Base-by-base conservation (phyloP, 2,113 vertebrate species). In the Carettochelys insculpta region DNA sequence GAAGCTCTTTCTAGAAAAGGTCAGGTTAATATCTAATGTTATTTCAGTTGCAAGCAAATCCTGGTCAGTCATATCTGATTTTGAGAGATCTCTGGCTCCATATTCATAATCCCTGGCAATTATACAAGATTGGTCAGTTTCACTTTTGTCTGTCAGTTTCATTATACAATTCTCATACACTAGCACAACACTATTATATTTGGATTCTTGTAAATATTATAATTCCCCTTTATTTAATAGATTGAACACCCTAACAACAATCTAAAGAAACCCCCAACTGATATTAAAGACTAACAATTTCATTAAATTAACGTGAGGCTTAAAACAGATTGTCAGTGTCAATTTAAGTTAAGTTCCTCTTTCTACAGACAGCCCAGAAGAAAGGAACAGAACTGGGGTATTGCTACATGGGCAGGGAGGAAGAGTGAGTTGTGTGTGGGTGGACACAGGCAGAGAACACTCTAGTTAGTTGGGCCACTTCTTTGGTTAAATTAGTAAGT, bases 401-500 rank as follows among this genome's bases (percentile, higher is more conserved):
- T 82, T 95, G 88, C 83, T 85, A 79, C 48, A 82, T 0, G 11
- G 92, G 89, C 77, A 52, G 0, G 0, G 90, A 91, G 75, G 86
- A 95, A 92, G 89, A 90, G 93, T 95, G 96, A 97, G 79, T 83
- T 92, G 92, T 92, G 92, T 8, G 94, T 97, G 80, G 92, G 95
- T 93, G 88, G 94, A 93, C 95, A 92, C 89, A 96, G 94, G 87
- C 89, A 96, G 95, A 95, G 88, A 97, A 90, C 90, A 93, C 94
- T 95, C 95, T 84, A 71, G 79, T 85, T 89, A 90, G 77, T 95
- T 92, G 51, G 89, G 90, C 96, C 94, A 96, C 92, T 83, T 83
- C 97, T 95, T 94, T 87, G 1, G 94, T 86, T 94, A 95, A 97
- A 94, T 97, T 96, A 97, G 85, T 96, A 95, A 95, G 79, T 91